Conservation (phyloP, 1,140 invertebrate genomes). For the Saccostrea cuccullata region DNA sequence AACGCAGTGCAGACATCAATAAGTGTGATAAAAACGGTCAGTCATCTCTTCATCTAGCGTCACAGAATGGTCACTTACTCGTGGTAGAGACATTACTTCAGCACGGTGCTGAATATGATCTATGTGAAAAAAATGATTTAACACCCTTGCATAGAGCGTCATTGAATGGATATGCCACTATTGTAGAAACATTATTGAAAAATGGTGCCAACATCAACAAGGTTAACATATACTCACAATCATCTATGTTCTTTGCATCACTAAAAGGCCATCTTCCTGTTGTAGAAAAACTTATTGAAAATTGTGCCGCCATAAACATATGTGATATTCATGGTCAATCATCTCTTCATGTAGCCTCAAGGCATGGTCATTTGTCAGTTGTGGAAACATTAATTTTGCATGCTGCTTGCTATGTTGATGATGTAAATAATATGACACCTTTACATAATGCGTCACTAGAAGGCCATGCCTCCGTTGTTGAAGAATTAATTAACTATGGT, state of each 20-base stretch:
- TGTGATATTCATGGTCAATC: constrained; percentile 18
- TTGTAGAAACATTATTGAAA: constrained; percentile 28
- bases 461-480: background rate
- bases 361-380: constrained; percentile 5
- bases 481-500: background rate
- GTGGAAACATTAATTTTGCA: background rate
- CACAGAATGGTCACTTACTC: background rate
- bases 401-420: background rate
- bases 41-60: constrained; percentile 21
- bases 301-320: too few species aligned
- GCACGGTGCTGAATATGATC: background rate
- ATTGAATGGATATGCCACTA: background rate
- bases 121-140: background rate
- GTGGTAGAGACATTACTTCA: constrained; percentile 15
- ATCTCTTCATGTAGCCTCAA: constrained; percentile 15
- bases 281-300: too few species aligned
- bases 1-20: constrained; percentile 34
- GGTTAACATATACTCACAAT: too few species aligned
- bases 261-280: too few species aligned
- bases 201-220: constrained; percentile 27
- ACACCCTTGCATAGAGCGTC: background rate
- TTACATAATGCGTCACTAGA: background rate
- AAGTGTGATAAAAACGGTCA: constrained; percentile 15
- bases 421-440: background rate
- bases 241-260: too few species aligned